Base-by-base conservation (phyloP, 2,888 invertebrate species). In the Ectemnius cavifrons region DNA sequence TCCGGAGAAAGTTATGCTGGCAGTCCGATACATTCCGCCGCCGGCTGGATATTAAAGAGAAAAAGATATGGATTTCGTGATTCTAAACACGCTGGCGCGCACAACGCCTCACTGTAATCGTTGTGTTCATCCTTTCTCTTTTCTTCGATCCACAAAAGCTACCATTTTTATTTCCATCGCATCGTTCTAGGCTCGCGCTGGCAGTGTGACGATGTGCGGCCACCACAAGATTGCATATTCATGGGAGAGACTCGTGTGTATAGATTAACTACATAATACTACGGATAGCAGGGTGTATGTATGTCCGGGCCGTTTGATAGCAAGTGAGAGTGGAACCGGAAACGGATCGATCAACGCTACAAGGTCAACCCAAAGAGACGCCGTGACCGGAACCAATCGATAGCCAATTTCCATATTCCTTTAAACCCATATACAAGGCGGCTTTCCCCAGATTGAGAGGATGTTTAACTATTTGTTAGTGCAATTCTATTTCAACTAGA, bases 321-420 rank as follows among this genome's bases (percentile, higher is more conserved):
- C 68, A 62, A 78, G 73, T 49, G 82, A 81, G 67, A 81, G 82
- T 82, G 80, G 80, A 78, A 82, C 73, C 68, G 78, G 80, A 80
- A 81, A 78, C 75, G 72, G 81, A 81, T 81, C 80, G 80, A 81
- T 81, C 79, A 72, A 52, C 68, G 70, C 58, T 52, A 71, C 73
- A 81, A 70, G 74, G 80, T 79, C 77, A 81, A 73, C 71, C 72
- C 72, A 70, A 71, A 71, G 73, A 79, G 73, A 65, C 67, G 72
- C 37, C 37, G 16, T 71, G 63, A 62, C 61, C 78, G 78, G 62
- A 63, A 78, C 63, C 72, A 78, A 80, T 80, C 72, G 67, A 72
- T 80, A 78, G 74, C 72, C 79, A 63, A 81, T 79, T 77, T 77
- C 72, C 74, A 79, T 76, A 73, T 73, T 76, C 70, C 70, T 76